phyloP scores from a whole-genome alignment of 1,140 invertebrate genomes.

The Leptinotarsa defecta region DNA sequence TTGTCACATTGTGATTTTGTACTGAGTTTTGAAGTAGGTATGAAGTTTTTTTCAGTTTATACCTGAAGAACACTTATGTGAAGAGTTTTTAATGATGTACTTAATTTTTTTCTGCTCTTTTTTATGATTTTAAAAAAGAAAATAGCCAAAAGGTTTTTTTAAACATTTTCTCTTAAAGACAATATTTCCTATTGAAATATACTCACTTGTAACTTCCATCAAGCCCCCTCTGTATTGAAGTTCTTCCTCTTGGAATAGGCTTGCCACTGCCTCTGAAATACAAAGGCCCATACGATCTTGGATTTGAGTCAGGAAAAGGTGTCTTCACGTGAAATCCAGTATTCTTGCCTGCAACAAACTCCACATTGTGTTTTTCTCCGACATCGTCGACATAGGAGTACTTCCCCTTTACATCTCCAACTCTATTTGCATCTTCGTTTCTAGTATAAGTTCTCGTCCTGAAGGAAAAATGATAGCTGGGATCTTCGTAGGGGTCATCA shows the following conservation, averaged over 20 bases:
- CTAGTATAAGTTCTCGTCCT: constrained; percentile 68
- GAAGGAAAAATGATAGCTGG: constrained; percentile 70
- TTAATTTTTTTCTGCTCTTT: no score
- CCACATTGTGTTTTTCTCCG: constrained; percentile 71
- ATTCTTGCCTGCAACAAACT: constrained; percentile 71
- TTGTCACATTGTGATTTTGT: no score
- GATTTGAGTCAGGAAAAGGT: constrained; percentile 67
- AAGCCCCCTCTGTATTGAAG: constrained; percentile 64
- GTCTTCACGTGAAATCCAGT: constrained; percentile 75
- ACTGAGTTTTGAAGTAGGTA: no score
- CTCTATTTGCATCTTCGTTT: constrained; percentile 60
- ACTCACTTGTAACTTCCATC: constrained; percentile 67
- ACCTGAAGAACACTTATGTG: no score
- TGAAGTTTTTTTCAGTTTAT: no score
- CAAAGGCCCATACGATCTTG: constrained; percentile 60
- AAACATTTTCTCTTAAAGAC: not conserved
- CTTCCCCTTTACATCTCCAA: constrained; percentile 57
- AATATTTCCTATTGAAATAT: not conserved
- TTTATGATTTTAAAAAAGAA: no score
- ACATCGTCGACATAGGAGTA: constrained; percentile 73
- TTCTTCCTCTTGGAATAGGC: constrained; percentile 61
- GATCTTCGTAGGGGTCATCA: constrained; percentile 72
- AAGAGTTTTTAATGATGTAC: no score
- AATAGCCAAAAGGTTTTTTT: not conserved
- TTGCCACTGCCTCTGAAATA: constrained; percentile 63